phyloP scores from a whole-genome alignment of 2,888 invertebrate genomes.

The Cephus pygmeus region DNA sequence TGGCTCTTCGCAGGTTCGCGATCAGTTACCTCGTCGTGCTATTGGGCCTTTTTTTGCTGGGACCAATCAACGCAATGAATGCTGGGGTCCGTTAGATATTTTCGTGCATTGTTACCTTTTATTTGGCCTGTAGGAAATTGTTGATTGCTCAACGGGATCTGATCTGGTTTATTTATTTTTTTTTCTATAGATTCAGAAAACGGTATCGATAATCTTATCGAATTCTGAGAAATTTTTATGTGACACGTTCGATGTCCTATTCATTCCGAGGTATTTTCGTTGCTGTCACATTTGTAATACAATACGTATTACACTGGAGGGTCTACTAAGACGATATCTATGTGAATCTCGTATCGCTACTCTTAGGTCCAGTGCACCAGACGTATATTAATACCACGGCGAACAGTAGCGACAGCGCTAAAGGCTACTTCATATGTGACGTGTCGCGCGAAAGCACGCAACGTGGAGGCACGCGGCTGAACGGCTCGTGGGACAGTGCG shows the following conservation, averaged over 20 bases:
- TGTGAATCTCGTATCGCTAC: background rate
- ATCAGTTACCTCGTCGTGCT: background rate
- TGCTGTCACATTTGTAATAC: background rate
- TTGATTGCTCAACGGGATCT: background rate
- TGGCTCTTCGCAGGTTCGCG: background rate
- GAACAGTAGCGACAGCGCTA: background rate
- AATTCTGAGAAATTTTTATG: background rate
- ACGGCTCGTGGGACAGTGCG: slow-evolving; percentile 44
- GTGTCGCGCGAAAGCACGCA: slow-evolving; percentile 38
- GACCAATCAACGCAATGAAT: background rate
- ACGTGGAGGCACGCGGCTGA: slow-evolving; percentile 51
- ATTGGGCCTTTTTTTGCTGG: background rate
- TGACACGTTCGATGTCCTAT: background rate
- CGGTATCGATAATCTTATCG: background rate
- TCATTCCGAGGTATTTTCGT: background rate
- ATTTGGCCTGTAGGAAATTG: background rate
- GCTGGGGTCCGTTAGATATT: background rate
- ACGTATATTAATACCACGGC: background rate
- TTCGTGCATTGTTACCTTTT: background rate
- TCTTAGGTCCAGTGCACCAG: background rate
- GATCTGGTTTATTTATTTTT: background rate
- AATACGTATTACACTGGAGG: background rate
- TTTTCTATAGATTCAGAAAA: background rate
- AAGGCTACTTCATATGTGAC: background rate
- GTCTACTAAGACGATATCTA: background rate